Base-by-base conservation (phyloP, 2,113 vertebrate species). In the Serinus canaria region DNA sequence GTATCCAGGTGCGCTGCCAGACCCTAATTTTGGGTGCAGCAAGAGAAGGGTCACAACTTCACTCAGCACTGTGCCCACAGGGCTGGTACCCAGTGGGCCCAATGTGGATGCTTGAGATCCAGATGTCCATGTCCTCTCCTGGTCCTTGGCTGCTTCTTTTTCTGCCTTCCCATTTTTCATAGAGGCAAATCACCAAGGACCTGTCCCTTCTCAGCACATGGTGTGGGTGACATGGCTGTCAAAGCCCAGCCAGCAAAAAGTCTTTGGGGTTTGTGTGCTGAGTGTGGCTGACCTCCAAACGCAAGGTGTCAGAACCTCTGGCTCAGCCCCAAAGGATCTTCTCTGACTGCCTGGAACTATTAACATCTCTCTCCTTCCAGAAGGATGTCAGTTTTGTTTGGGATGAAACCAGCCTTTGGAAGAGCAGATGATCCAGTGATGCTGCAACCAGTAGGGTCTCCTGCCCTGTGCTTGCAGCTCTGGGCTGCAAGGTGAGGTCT, bases 21-120 rank as follows among this genome's bases (percentile, higher is more conserved):
- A 50, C 16, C 15, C 44, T 19, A 10, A 46, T 46, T 73, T 39
- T 43, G 46, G 30, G 49, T 41, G 53, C 33, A 83, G 58, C 31
- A 73, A 50, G 13, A 80, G 25, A 83, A 64, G 39, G 15, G 20
- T 23, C 50, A 56, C 44, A 55, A 7, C 20, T 47, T 70, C 2
- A 0, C 46, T 64, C 30, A 47, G 27, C 4, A 0, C 67, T 33
- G 16, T 37, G 49, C 15, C 46, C 53, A 16, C 0, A 11, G 49
- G 20, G 24, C 20, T 50, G 35, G 9, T 28, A 44, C 8, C 53
- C 39, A 12, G 2, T 7, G 20, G 20, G 10, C 22, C 28, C 4
- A 2, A 9, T 12, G 15, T 24, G 59, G 68, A 13, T 17, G 47
- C 37, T 35, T n/a, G 74, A 60, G 46, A 56, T 47, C 37, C 74